A percentile compares a stretch with the other conserved stretches of the same genome.
These are phyloP conservation scores for Rhaphigaster nebulosa DNA, from an alignment of 2,888 invertebrate species.

Conservation along the genomic window DNA sequence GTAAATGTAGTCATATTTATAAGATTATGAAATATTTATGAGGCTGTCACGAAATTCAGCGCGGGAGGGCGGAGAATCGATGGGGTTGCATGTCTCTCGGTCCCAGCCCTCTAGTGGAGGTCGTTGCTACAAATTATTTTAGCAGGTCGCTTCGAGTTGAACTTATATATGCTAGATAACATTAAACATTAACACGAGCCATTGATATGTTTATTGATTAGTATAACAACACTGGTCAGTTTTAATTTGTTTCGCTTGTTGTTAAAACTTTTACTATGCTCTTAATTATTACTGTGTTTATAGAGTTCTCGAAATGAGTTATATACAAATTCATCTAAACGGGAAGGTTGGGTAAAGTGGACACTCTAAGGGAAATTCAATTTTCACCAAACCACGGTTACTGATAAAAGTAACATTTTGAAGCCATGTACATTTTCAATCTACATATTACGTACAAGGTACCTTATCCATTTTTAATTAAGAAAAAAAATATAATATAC, in stretches of 20 bases:
- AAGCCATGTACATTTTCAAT: too few species aligned
- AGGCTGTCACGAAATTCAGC: conserved; percentile 27
- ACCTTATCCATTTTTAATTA: too few species aligned
- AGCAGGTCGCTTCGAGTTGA: background rate
- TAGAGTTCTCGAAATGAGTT: background rate
- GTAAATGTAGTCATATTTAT: conserved; percentile 1
- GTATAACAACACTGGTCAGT: background rate
- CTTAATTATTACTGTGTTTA: background rate
- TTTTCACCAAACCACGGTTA: too few species aligned
- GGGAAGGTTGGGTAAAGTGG: too few species aligned
- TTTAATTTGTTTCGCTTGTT: background rate
- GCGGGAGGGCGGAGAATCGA: background rate
- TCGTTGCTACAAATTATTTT: conserved; percentile 41
- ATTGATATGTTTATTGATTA: background rate
- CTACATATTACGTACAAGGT: too few species aligned
- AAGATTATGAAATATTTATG: conserved; percentile 43
- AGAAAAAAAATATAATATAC: too few species aligned
- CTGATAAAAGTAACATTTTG: too few species aligned
- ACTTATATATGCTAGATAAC: background rate
- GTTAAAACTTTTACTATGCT: background rate
- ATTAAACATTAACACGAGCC: background rate
- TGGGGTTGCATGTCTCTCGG: conserved; percentile 25
- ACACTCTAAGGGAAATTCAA: too few species aligned
- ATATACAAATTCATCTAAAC: too few species aligned
- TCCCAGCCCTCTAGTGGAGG: background rate